Evolutionary conservation across 2,113 vertebrate genomes (phyloP).

Genomic region (Xiphias gladius): DNA sequence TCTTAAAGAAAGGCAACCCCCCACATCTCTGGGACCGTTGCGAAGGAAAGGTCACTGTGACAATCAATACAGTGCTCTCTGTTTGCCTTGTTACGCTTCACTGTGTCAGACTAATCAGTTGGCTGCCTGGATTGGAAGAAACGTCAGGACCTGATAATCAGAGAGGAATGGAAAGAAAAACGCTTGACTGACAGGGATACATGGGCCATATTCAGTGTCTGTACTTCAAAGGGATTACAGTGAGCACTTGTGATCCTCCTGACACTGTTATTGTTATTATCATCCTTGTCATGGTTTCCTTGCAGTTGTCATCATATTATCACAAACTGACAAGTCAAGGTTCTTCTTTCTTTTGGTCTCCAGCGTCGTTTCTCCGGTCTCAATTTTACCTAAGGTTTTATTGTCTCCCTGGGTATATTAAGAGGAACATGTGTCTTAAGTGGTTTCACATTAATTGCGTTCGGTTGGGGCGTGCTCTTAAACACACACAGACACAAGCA

Average conservation of each 20-base stretch:
- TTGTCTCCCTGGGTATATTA: conserved; percentile 59
- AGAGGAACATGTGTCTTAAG: conserved; percentile 46
- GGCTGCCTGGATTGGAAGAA: conserved; percentile 21
- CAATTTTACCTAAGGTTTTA: conserved; percentile 43
- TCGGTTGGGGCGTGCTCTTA: conserved; percentile 39
- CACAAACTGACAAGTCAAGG: background rate
- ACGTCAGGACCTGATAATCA: conserved; percentile 42
- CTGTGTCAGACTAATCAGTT: conserved; percentile 61
- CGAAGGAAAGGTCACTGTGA: conserved; percentile 75
- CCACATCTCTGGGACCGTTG: conserved; percentile 40
- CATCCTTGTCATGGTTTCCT: background rate
- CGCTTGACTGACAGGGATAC: conserved; percentile 29
- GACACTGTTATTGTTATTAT: conserved; percentile 5
- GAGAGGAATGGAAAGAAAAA: conserved; percentile 17
- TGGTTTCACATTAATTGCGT: conserved; percentile 62
- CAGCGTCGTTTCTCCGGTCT: conserved; percentile 2
- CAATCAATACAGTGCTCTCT: conserved; percentile 71
- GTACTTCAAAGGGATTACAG: conserved; percentile 6
- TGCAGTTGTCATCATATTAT: background rate
- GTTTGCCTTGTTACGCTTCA: conserved; percentile 57
- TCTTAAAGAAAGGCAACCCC: conserved; percentile 48
- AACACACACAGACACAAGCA: conserved; percentile 32
- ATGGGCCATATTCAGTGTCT: conserved; percentile 1
- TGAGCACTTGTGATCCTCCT: background rate
- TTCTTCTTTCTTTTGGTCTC: background rate